Evolutionary conservation across 2,113 vertebrate genomes (phyloP), one percentile per base, ranked within the genome.

Genomic region (Eptesicus fuscus): DNA sequence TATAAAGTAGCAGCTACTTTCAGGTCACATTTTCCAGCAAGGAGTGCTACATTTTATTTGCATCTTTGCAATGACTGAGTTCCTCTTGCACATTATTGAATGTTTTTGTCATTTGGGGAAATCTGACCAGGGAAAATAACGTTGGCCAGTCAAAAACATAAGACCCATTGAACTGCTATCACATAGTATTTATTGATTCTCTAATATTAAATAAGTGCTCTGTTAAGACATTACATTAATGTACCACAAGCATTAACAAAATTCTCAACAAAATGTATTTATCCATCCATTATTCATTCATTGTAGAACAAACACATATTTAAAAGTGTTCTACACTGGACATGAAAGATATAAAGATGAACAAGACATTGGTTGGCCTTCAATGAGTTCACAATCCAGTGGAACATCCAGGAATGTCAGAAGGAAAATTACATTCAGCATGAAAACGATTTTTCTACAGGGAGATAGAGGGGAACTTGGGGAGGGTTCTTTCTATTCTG

Each of bases 1-100:
- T 73, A 94, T 90, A 96, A 89, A 93, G 82, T 91, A 92, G 78
- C 83, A 79, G 79, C 74, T 56, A 86, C 95, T 97, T 97, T 42
- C 95, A 69, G 92, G 82, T 87, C 78, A 92, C 56, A 71, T 76
- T 90, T 90, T 85, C 77, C 78, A 88, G 69, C 70, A 76, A 10
- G 51, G 63, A 47, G 84, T 6, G 35, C 32, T 70, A 70, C 20
- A 71, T 93, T 95, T 89, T 67, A 80, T 95, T 96, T 91, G 82
- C 30, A 83, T 92, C 95, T 96, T 74, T 79, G 91, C n/a, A 82
- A 32, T 70, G 73, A 28, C 25, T 71, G 87, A 84, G 10, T 35
- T 77, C 20, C 1, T 90, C 37, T 79, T 83, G 42, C 35, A 67
- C 47, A 42, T 47, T 47, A 78, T 13, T 65, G 67, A 82, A 51